phyloP scores from a whole-genome alignment of 2,888 invertebrate genomes.

The Apoda limacodes region DNA sequence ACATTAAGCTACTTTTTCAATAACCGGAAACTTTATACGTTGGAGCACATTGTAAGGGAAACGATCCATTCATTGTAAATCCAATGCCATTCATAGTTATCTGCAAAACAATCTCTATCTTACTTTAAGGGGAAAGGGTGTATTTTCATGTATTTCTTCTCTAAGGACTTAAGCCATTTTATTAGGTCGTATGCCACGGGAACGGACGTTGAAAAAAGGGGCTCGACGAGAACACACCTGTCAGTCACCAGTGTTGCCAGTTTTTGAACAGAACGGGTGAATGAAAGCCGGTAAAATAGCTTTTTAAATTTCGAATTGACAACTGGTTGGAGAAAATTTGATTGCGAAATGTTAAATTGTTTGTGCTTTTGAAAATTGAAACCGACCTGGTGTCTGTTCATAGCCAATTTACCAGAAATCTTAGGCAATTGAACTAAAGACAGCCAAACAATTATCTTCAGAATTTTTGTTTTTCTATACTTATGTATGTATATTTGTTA shows the following conservation, averaged over 20 bases:
- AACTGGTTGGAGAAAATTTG: too few relatives aligned
- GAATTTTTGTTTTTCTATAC: too few relatives aligned
- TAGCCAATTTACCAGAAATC: too few relatives aligned
- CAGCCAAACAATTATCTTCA: too few relatives aligned
- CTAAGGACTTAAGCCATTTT: not conserved
- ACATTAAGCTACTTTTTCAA: conserved; percentile 31
- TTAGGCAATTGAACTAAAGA: too few relatives aligned
- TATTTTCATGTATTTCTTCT: too few relatives aligned
- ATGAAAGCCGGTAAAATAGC: conserved; percentile 48
- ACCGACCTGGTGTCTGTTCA: too few relatives aligned
- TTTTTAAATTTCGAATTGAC: conserved; percentile 40
- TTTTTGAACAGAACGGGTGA: conserved; percentile 63
- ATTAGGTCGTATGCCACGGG: conserved; percentile 20
- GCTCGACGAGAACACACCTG: conserved; percentile 68
- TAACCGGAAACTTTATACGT: conserved; percentile 43
- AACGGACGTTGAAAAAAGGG: conserved; percentile 69
- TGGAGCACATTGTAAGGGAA: conserved; percentile 62
- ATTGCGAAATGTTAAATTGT: too few relatives aligned
- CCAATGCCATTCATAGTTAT: conserved; percentile 34
- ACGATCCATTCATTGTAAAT: conserved; percentile 64
- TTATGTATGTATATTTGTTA: too few relatives aligned
- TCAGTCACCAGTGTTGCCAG: conserved; percentile 66
- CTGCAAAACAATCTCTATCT: conserved; percentile 25
- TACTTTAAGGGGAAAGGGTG: conserved; percentile 1
- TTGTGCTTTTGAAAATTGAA: too few relatives aligned